Evolutionary conservation across 2,888 invertebrate species (phyloP), one percentile per base, ranked within the genome.

Genomic region (Branchipolynoe longqiensis): DNA sequence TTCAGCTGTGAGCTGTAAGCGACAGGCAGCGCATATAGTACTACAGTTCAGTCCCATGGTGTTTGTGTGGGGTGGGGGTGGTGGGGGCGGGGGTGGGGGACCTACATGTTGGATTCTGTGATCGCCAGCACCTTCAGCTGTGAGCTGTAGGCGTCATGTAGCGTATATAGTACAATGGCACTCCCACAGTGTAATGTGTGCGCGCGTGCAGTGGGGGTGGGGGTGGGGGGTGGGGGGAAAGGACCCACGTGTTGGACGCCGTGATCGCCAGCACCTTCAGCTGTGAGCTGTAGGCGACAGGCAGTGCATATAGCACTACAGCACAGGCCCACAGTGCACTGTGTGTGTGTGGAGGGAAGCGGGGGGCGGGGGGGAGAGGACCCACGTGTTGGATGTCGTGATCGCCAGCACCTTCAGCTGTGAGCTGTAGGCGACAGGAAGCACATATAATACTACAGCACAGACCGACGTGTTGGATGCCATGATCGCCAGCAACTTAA

Each of bases 81-180:
- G n/a, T n/a, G n/a, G n/a, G n/a, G n/a, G n/a, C n/a, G n/a, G 18
- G 48, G 48, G 48, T 48, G 48, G 48, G 48, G 95, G 85, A 99
- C 99, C 99, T 99, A 99, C 0, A 99, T 99, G 93, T 99, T 99
- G 92, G 98, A 98, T 1, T 99, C 99, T 25, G 99, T 98, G 2
- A 99, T 98, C 36, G 99, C 98, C 89, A 99, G 98, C 0, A 98
- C 97, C 94, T 99, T 99, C 54, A 99, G 95, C 93, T 98, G 97
- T 86, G 95, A 95, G 90, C 96, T 96, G 93, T n/a, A n/a, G n/a
- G n/a, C 40, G 90, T n/a, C 28, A 73, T 14, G 25, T 18, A n/a
- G n/a, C n/a, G n/a, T n/a, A n/a, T n/a, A n/a, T n/a, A n/a, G n/a
- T n/a, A n/a, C n/a, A n/a, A n/a, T n/a, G n/a, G n/a, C n/a, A n/a